phyloP scores from a whole-genome alignment of 2,113 vertebrate genomes.

The Sander vitreus region DNA sequence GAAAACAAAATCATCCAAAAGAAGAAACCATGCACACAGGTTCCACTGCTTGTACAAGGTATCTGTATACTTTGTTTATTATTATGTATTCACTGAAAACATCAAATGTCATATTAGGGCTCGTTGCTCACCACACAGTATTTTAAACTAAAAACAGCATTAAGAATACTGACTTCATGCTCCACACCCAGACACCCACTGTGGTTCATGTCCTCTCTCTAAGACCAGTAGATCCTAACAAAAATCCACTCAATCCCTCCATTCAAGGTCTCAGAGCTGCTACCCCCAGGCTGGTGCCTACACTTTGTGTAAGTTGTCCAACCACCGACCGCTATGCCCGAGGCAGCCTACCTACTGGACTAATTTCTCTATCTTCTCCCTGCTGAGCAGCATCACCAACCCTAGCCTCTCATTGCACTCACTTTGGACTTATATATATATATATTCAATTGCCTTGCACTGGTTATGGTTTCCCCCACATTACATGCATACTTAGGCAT shows the following conservation, averaged over 20 bases:
- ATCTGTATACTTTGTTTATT: conserved; percentile 26
- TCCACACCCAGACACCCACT: conserved; percentile 27
- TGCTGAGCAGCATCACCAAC: conserved; percentile 47
- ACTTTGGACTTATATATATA: conserved; percentile 36
- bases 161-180: conserved; percentile 5
- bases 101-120: conserved; percentile 25
- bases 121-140: conserved; percentile 15
- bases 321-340: conserved; percentile 51
- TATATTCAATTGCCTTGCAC: conserved; percentile 43
- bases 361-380: conserved; percentile 54
- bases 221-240: conserved; percentile 49
- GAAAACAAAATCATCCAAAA: conserved; percentile 69
- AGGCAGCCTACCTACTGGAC: conserved; percentile 69
- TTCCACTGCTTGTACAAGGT: conserved; percentile 25
- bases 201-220: conserved; percentile 36
- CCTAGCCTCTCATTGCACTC: conserved; percentile 37
- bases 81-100: conserved; percentile 23
- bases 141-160: conserved; percentile 36
- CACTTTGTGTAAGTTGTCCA: conserved; percentile 36
- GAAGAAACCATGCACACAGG: conserved; percentile 42
- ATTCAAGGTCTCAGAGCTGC: conserved; percentile 51
- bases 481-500: conserved; percentile 63
- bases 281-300: conserved; percentile 42
- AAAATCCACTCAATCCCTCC: conserved; percentile 47
- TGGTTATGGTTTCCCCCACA: conserved; percentile 33